Evolutionary conservation across 2,888 invertebrate genomes (phyloP), one percentile per base, ranked within the genome.

Genomic region (Spicauda simplicius): DNA sequence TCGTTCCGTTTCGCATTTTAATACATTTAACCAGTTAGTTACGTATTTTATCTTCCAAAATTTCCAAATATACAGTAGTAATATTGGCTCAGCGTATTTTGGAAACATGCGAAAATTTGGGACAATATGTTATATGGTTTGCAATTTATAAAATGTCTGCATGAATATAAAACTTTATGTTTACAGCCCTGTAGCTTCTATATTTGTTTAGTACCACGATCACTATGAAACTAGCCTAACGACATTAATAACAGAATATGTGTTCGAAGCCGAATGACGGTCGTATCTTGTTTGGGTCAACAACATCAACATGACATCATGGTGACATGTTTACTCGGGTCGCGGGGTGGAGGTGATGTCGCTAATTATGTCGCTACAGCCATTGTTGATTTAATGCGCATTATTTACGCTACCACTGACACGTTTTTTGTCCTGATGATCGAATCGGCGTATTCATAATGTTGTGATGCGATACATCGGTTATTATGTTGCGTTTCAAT

Each of bases 231-330:
- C 41, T 18, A 50, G 50, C 45, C 48, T 20, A 48, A 33, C 14
- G 53, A 25, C 58, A 59, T 12, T 25, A 53, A 54, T 54, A 53
- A n/a, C 41, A 58, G 12, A 58, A 20, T 37, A 50, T 54, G 45
- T 54, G 50, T 53, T 57, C 52, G 56, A 48, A 55, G 56, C 64
- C 54, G 58, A 64, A 68, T 61, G 55, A 60, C 56, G 64, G 54
- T 33, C 54, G 57, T 56, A 56, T 52, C 50, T 72, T 72, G 74
- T 75, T 81, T 87, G 82, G 90, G 89, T 91, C 89, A 90, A 90
- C 90, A 89, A 86, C 90, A 86, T 83, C 79, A 77, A 81, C 77
- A 87, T 90, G 91, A 90, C 90, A 90, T 91, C 89, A 91, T 87
- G 79, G 78, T 78, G 80, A 80, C 80, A 83, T 88, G 86, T 88